Evolutionary conservation across 2,797 vertebrate species (phyloP), one percentile per base, ranked within the genome.

Genomic region (Pteropus rufus): DNA sequence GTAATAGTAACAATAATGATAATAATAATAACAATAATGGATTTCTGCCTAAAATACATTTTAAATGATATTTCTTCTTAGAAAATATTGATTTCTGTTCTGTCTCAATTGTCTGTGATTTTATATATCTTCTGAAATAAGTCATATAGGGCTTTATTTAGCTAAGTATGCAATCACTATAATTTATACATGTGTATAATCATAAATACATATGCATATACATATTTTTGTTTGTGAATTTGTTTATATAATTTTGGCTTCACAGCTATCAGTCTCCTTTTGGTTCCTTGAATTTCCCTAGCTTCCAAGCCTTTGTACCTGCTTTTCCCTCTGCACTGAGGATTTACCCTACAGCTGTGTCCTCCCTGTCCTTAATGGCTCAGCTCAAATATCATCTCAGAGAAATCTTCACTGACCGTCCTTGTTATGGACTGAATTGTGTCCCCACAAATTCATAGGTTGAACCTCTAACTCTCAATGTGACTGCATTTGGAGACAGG

Each of bases 41-140:
- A 62, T 81, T 72, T 96, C 19, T 91, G 16, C 23, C 62, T 84
- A 92, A 96, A 94, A 76, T 15, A 34, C 1, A 89, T 83, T 73
- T 39, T 54, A 95, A 96, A 56, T 90, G 10, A 19, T 65, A 81
- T 54, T 94, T 73, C 15, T 94, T 75, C 10, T 91, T 77, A 58
- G 0, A 89, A 86, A 85, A 73, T 70, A 86, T 24, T 91, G 72
- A 89, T 89, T 26, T 81, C 39, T 64, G 31, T 73, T 67, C 29
- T 91, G 41, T 58, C 44, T 31, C 92, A 94, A 76, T 91, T 67
- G 21, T 34, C 23, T 77, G 39, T 93, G 12, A 83, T 39, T 65
- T 96, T 3, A 94, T 19, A 64, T 58, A 62, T 26, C 15, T 91
- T 88, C 73, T 60, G 16, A 73, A 96, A 58, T 89, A 84, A 11